Base-by-base conservation (phyloP, 1,140 invertebrate genomes). In the Campoletis sonorensis region DNA sequence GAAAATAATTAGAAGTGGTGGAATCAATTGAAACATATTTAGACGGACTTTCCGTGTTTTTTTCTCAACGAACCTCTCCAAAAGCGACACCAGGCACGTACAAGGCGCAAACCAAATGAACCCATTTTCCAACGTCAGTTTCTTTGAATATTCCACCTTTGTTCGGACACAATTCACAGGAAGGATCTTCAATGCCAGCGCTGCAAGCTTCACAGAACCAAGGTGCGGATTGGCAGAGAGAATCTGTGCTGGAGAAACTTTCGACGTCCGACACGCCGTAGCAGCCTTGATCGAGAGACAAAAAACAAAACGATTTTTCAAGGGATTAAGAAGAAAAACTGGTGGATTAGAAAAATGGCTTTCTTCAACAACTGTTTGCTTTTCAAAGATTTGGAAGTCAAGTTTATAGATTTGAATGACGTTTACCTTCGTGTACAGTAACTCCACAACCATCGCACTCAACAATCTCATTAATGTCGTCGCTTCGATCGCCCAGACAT, bases 191-290 rank as follows among this genome's bases (percentile, higher is more conserved):
- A 11, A 97, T 94, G 1, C 97, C 97, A 58, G 97, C 97, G 88
- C 97, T 97, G 86, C 98, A 99, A n/a, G 98, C 97, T 92, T 99
- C 98, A 93, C 98, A 99, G 91, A 99, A 99, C 98, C 98, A 99
- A 0, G 98, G 98, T 85, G 98, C 98, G 1, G 98, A 99, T 51
- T 97, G 98, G 72, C 97, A 97, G 0, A 97, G 96, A 11, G 98
- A 99, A 78, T 96, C 96, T 21, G 96, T 97, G 88, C 97, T 98
- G 2, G 96, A 96, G 80, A 98, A 95, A 92, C 97, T 98, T 33
- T 96, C 96, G 40, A 95, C 95, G 87, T 99, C 98, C 68, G 97
- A 97, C 33, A 99, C 96, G n/a, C 98, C 98, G 93, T 99, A 99
- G 90, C 98, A 99, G 82, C 97, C 96, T 96, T 79, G 68, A 78